Percentiles rank a stretch among this genome's conserved stretches.
Conservation (phyloP, 2,888 invertebrate genomes). For the Lymantria monacha region DNA sequence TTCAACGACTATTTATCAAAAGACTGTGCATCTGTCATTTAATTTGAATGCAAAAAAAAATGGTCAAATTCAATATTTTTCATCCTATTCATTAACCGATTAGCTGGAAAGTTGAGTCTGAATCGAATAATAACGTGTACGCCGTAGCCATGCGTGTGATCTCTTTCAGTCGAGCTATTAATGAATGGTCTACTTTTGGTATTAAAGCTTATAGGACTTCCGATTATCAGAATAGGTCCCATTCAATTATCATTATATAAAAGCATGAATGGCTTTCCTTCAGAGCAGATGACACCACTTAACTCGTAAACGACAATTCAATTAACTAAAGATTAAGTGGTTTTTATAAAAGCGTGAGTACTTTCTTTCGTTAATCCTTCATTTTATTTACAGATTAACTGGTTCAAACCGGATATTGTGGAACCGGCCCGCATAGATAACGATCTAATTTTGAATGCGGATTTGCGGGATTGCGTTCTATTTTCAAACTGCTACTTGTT, state of each 20-base stretch:
- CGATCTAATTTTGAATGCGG: slow-evolving; percentile 70
- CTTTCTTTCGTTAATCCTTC: slow-evolving; percentile 33
- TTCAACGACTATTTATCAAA: not conserved
- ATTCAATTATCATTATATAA: slow-evolving; percentile 23
- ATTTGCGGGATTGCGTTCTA: slow-evolving; percentile 56
- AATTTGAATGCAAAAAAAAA: slow-evolving; percentile 4
- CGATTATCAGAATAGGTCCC: slow-evolving; percentile 17
- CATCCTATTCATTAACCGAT: slow-evolving; percentile 20
- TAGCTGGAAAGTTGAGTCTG: slow-evolving; percentile 18
- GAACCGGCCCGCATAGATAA: slow-evolving; percentile 64
- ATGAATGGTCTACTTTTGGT: slow-evolving; percentile 15
- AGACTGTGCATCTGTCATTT: slow-evolving; percentile 18
- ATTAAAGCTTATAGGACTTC: slow-evolving; percentile 18
- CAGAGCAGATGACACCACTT: slow-evolving; percentile 40
- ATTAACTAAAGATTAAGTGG: slow-evolving; percentile 35
- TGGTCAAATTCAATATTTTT: slow-evolving; percentile 2
- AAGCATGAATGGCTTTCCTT: slow-evolving; percentile 25
- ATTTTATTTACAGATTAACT: slow-evolving; percentile 34
- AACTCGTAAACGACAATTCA: slow-evolving; percentile 32
- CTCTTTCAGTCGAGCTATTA: slow-evolving; percentile 21
- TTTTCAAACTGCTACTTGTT: slow-evolving; percentile 31
- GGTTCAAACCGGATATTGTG: slow-evolving; percentile 44
- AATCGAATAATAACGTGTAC: slow-evolving; percentile 14
- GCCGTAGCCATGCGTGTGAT: slow-evolving; percentile 22
- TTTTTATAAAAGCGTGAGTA: slow-evolving; percentile 25